Conservation (phyloP, 2,888 invertebrate genomes). For the Phyto melanocephala region DNA sequence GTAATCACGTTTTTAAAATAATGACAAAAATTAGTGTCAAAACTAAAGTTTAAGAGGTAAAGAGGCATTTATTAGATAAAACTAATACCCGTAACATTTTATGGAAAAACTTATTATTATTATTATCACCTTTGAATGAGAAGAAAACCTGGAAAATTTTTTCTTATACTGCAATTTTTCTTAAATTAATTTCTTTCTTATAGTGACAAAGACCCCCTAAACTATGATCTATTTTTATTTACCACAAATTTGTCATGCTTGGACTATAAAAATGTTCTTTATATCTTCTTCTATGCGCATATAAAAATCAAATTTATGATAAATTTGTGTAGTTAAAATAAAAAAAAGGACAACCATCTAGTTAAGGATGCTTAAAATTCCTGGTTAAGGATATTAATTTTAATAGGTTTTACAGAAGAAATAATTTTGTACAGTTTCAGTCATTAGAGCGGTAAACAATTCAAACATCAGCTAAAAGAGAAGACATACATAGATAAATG, state of each 20-base stretch:
- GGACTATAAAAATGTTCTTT: slow-evolving; percentile 34
- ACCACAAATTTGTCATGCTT: slow-evolving; percentile 55
- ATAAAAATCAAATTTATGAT: slow-evolving; percentile 50
- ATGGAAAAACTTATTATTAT: too few species aligned
- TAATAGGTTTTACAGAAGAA: slow-evolving; percentile 38
- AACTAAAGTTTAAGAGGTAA: too few species aligned
- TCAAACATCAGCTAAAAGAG: background rate
- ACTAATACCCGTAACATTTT: too few species aligned
- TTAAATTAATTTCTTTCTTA: background rate
- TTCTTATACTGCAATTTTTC: too few species aligned
- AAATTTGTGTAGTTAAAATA: slow-evolving; percentile 7
- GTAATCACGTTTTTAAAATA: too few species aligned
- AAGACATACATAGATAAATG: slow-evolving; percentile 26
- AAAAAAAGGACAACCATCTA: background rate
- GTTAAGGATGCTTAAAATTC: slow-evolving; percentile 40
- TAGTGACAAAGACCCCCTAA: background rate
- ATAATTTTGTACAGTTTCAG: background rate
- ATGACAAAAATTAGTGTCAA: too few species aligned
- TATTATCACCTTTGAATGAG: too few species aligned
- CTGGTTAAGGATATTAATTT: slow-evolving; percentile 60
- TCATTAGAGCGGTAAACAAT: background rate
- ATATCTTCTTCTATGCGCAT: slow-evolving; percentile 4
- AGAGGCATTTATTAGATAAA: too few species aligned
- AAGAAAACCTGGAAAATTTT: too few species aligned
- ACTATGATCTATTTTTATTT: slow-evolving; percentile 42